phyloP scores from a whole-genome alignment of 2,888 invertebrate genomes.

The Anorthoa munda region DNA sequence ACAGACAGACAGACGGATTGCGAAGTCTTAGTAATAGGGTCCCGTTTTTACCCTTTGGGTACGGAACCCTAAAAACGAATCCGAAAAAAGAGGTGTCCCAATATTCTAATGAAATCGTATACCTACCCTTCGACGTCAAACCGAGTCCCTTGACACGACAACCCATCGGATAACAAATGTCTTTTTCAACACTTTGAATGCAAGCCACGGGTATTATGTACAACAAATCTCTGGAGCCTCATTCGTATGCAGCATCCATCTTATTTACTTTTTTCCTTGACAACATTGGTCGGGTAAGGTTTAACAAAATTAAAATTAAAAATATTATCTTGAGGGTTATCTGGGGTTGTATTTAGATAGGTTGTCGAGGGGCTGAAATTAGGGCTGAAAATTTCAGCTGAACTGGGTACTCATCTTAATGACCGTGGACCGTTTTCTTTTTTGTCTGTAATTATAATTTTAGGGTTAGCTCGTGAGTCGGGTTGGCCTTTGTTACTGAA shows the following conservation, averaged over 20 bases:
- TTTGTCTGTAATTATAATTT: slow-evolving; percentile 52
- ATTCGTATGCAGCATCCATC: slow-evolving; percentile 76
- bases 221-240: slow-evolving; percentile 62
- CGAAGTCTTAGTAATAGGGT: too few relatives aligned
- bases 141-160: slow-evolving; percentile 35
- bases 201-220: slow-evolving; percentile 65
- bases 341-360: slow-evolving; percentile 60
- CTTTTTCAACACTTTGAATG: slow-evolving; percentile 60
- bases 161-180: slow-evolving; percentile 67
- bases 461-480: slow-evolving; percentile 21
- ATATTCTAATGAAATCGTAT: slow-evolving; percentile 42
- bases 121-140: slow-evolving; percentile 21
- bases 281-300: slow-evolving; percentile 39
- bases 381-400: slow-evolving; percentile 40
- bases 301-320: slow-evolving; percentile 67
- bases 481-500: slow-evolving; percentile 16
- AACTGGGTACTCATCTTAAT: slow-evolving; percentile 29
- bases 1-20: too few relatives aligned
- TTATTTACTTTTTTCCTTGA: slow-evolving; percentile 69
- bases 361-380: slow-evolving; percentile 37
- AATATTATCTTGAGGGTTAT: slow-evolving; percentile 62
- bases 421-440: slow-evolving; percentile 23
- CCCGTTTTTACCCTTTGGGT: too few relatives aligned
- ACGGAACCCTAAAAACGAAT: too few relatives aligned
- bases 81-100: neutral